Conservation (phyloP, 2,113 vertebrate genomes). For the Gambusia holbrooki region DNA sequence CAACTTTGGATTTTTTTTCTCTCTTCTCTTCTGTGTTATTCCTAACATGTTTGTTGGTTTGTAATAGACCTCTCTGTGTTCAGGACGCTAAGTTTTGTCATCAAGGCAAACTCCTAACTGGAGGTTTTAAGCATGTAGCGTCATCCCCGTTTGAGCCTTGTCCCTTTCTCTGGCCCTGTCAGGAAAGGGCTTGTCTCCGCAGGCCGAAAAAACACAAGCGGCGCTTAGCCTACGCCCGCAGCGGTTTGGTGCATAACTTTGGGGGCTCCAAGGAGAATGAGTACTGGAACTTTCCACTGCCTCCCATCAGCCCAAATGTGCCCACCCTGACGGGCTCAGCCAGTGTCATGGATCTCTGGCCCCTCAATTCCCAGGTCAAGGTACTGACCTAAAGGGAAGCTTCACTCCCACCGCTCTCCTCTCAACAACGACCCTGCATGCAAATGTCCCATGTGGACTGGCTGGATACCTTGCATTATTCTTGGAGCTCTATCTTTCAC, state of each 20-base stretch:
- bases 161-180: slow-evolving; percentile 61
- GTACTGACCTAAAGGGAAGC: slow-evolving; percentile 60
- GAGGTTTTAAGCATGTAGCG: slow-evolving; percentile 5
- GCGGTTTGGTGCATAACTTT: slow-evolving; percentile 70
- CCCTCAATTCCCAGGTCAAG: slow-evolving; percentile 59
- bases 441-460: slow-evolving; percentile 16
- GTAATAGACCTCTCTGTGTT: slow-evolving; percentile 11
- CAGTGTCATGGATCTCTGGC: slow-evolving; percentile 50
- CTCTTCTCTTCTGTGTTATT: not conserved
- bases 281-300: slow-evolving; percentile 82
- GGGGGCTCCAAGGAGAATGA: slow-evolving; percentile 68
- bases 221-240: slow-evolving; percentile 78
- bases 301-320: slow-evolving; percentile 74
- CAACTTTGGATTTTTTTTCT: not conserved
- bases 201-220: slow-evolving; percentile 71
- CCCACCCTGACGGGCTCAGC: slow-evolving; percentile 44
- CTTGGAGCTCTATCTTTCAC: slow-evolving; percentile 32
- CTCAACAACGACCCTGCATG: slow-evolving; percentile 67
- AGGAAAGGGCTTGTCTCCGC: slow-evolving; percentile 64
- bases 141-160: slow-evolving; percentile 41
- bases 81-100: not conserved
- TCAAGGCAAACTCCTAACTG: slow-evolving; percentile 8
- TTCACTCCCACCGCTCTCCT: slow-evolving; percentile 12
- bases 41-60: not conserved
- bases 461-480: slow-evolving; percentile 28